Conservation (phyloP, 1,140 invertebrate species). For the Pararge aegeria region DNA sequence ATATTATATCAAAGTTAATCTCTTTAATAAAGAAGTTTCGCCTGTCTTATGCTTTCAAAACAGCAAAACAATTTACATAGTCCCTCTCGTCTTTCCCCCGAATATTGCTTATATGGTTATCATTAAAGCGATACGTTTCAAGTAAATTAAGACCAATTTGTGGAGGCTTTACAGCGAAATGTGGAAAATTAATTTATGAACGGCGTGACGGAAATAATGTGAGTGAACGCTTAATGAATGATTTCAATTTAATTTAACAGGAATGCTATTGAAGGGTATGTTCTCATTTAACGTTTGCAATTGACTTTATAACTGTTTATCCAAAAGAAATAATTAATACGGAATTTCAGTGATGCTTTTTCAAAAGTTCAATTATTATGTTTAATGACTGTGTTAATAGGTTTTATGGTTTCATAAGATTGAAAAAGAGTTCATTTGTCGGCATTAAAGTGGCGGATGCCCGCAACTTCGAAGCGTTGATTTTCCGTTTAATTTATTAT, state of each 20-base stretch:
- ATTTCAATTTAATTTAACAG: constrained; percentile 63
- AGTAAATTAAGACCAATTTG: constrained; percentile 77
- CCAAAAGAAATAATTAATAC: constrained; percentile 8
- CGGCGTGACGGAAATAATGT: constrained; percentile 66
- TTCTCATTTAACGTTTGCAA: constrained; percentile 20
- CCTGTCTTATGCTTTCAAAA: constrained; percentile 8
- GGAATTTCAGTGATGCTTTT: neutral
- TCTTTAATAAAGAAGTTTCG: neutral
- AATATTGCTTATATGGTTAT: constrained; percentile 65
- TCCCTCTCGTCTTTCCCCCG: constrained; percentile 14
- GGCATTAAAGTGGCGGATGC: no score
- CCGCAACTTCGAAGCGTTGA: no score
- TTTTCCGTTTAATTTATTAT: no score
- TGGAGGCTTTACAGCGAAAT: constrained; percentile 63
- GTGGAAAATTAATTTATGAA: constrained; percentile 72
- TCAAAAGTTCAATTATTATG: neutral
- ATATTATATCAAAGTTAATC: constrained; percentile 3
- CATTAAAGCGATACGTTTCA: constrained; percentile 70
- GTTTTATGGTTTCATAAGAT: neutral
- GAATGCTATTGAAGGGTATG: constrained; percentile 33
- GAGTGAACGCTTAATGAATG: constrained; percentile 66
- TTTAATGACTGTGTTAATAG: neutral
- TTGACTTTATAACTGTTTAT: constrained; percentile 18
- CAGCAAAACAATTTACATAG: constrained; percentile 20
- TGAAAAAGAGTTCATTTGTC: neutral